Base-by-base conservation (phyloP, 2,797 vertebrate species). In the Tauraco hartlaubi region DNA sequence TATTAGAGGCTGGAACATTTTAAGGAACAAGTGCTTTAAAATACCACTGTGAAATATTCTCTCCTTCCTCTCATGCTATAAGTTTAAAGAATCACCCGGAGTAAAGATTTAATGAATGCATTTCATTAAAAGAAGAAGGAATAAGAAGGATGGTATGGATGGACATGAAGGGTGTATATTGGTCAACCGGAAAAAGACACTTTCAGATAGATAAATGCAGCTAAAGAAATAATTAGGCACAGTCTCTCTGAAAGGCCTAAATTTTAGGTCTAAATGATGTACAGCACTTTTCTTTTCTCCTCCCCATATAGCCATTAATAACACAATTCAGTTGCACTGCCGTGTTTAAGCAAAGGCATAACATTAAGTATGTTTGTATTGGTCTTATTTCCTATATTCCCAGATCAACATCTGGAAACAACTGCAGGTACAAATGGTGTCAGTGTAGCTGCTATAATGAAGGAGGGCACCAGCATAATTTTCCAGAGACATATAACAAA, bases 21-120 rank as follows among this genome's bases (percentile, higher is more conserved):
- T 82, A 92, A 91, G 91, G 94, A 96, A 86, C 87, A 94, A 97
- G 73, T 74, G 62, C 9, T 63, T 91, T 95, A 97, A 97, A 97
- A 95, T 72, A 97, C 88, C 52, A 80, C 79, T 85, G 58, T 35
- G 48, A 78, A 71, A 83, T 91, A 85, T n/a, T 81, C 55, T 91
- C 26, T 86, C 21, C 54, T 69, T 82, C 37, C 28, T 33, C 19
- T 82, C 31, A 71, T 86, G 56, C 31, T 87, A 37, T 82, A 89
- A 96, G 92, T 84, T 59, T 93, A 78, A 67, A 90, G 69, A 96
- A 86, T 83, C 75, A 85, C 46, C 63, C n/a, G 10, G 55, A 93
- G 63, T 76, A 91, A 88, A 90, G 73, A 69, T 54, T 90, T 92
- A 88, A 95, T 69, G 31, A 90, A 48, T 49, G 21, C 16, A 82